phyloP scores from a whole-genome alignment of 2,888 invertebrate genomes.

The Erynnis tages region DNA sequence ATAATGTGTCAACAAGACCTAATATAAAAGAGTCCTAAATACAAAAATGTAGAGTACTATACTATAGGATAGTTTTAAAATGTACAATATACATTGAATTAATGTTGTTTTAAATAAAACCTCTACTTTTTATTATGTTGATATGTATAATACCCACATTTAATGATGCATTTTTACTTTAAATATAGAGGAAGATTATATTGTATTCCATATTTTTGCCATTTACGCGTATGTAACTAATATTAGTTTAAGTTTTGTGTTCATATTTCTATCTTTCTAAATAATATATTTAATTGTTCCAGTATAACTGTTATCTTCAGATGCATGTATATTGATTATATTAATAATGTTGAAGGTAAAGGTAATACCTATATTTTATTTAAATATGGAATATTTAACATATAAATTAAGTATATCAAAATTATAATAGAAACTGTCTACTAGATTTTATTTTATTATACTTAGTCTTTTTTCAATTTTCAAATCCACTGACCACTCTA shows the following conservation, averaged over 20 bases:
- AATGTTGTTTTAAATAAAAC: background rate
- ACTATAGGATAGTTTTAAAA: background rate
- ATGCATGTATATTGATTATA: too few relatives aligned
- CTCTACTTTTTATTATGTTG: constrained; percentile 6
- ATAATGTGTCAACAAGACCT: background rate
- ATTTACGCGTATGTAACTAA: constrained; percentile 6
- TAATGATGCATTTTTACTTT: constrained; percentile 21
- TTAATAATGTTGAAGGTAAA: too few relatives aligned
- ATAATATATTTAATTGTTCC: background rate
- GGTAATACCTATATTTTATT: too few relatives aligned
- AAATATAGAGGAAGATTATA: background rate
- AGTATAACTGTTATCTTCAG: constrained; percentile 21
- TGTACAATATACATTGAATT: background rate
- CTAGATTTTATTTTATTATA: too few relatives aligned
- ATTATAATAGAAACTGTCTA: too few relatives aligned
- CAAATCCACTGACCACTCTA: too few relatives aligned
- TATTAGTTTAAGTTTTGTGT: constrained; percentile 14
- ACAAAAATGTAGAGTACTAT: background rate
- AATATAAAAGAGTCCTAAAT: background rate
- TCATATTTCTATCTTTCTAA: constrained; percentile 7
- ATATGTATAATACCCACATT: background rate
- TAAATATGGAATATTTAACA: too few relatives aligned
- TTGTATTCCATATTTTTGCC: constrained; percentile 4
- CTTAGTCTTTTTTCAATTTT: too few relatives aligned
- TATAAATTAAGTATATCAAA: too few relatives aligned